These are phyloP conservation scores for Drosophila tropicalis DNA, from an alignment of 1,140 invertebrate species.

Conservation along the genomic window DNA sequence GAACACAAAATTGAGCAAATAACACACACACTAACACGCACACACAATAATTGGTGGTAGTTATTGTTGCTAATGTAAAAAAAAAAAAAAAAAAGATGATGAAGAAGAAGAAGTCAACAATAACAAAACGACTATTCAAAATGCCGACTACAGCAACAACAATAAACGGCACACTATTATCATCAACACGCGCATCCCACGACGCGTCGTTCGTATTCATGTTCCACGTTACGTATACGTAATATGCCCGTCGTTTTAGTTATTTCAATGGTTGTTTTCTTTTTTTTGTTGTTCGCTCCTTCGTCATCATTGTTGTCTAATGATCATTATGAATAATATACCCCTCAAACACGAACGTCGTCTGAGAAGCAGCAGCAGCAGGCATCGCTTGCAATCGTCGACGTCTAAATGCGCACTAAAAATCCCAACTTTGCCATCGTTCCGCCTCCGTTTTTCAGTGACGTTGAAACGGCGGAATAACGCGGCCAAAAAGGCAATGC, in stretches of 20 bases:
- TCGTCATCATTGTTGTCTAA: slow-evolving; percentile 12
- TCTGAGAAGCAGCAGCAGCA: slow-evolving; percentile 13
- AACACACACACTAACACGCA: slow-evolving; percentile 28
- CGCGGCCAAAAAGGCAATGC: slow-evolving; percentile 15
- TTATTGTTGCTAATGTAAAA: slow-evolving; percentile 32
- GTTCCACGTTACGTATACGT: slow-evolving; percentile 53
- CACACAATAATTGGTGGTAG: slow-evolving; percentile 43
- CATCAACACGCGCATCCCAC: slow-evolving; percentile 14
- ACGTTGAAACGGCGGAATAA: slow-evolving; percentile 5
- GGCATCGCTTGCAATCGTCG: slow-evolving; percentile 43
- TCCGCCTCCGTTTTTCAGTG: neutral
- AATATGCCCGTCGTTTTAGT: slow-evolving; percentile 32
- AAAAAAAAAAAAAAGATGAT: slow-evolving; percentile 22
- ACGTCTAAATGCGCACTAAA: slow-evolving; percentile 79
- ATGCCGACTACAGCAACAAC: slow-evolving; percentile 3
- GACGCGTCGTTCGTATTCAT: neutral
- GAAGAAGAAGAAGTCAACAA: neutral
- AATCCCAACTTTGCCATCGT: slow-evolving; percentile 37
- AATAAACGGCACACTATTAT: slow-evolving; percentile 5
- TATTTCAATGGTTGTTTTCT: slow-evolving; percentile 1
- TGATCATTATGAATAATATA: slow-evolving; percentile 9
- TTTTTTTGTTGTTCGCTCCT: slow-evolving; percentile 3
- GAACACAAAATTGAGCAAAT: slow-evolving; percentile 22
- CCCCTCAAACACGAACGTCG: slow-evolving; percentile 57
- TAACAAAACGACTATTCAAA: slow-evolving; percentile 20